Conservation (phyloP, 2,888 invertebrate species). For the Melieria omissa region DNA sequence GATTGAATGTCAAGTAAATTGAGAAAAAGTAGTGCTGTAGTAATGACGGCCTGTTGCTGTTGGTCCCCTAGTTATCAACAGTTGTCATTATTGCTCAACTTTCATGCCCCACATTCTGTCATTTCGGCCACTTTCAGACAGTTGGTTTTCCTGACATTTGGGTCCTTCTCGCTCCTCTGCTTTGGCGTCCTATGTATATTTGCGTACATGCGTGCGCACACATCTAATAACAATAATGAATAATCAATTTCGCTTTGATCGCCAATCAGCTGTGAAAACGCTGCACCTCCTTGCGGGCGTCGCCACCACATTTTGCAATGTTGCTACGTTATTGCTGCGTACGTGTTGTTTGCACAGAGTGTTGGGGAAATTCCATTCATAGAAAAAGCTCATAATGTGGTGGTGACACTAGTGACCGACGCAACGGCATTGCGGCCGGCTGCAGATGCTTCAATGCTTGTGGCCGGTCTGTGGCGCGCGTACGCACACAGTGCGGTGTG, state of each 20-base stretch:
- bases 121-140: not conserved
- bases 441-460: no score
- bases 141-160: not conserved
- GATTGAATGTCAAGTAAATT: constrained; percentile 48
- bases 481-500: not conserved
- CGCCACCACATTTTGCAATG: no score
- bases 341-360: no score
- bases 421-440: no score
- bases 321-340: no score
- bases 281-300: no score
- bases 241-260: constrained; percentile 34
- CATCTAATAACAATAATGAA: constrained; percentile 7
- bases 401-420: no score
- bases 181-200: not conserved
- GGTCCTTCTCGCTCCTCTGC: not conserved
- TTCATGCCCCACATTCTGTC: not conserved
- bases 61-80: no score
- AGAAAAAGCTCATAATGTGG: no score
- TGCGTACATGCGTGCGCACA: not conserved
- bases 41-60: no score
- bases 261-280: constrained; percentile 36
- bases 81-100: not conserved
- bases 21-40: constrained; percentile 1
- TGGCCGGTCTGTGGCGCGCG: no score
- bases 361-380: no score